Base-by-base conservation (phyloP, 2,113 vertebrate genomes). In the Sinosuthora webbiana region DNA sequence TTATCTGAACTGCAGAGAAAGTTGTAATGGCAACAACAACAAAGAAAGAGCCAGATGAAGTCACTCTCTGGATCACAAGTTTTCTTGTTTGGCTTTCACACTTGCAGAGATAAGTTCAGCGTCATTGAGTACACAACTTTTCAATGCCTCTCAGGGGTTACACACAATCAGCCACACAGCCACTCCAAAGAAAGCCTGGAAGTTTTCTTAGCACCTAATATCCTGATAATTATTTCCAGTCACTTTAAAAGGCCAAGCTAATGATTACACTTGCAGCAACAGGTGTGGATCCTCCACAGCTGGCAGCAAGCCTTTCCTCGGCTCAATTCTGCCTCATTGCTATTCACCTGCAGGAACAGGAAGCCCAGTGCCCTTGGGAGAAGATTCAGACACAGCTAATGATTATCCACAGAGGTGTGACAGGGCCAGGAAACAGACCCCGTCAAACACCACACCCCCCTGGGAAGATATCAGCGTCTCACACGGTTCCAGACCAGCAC, bases 251-350 rank as follows among this genome's bases (percentile, higher is more conserved):
- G 89, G 92, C 94, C 65, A 68, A 47, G 81, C 92, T 92, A 95
- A 97, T 94, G 91, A 96, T 97, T 79, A 94, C 92, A 96, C 87
- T 31, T 39, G 0, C 12, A 78, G 53, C 41, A 92, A 68, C 89
- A 56, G 63, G 47, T 91, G 65, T 87, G 63, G 62, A 89, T 95
- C 53, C 69, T 42, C 67, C 45, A 73, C 37, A 95, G 90, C 92
- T 86, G 78, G 75, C 89, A 86, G 50, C 60, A 89, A 91, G 55
- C 91, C 81, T 52, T 89, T 47, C 49, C 80, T 67, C 63, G 13
- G 69, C 91, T 95, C 93, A 73, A 75, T 86, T 57, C 33, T 42
- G 69, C 83, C 89, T 95, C 95, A 69, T 90, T 97, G 89, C 84
- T 91, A 89, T 92, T 96, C 96, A 89, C 76, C 93, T 90, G 55